Base-by-base conservation (phyloP, 2,888 invertebrate species). In the Acanthococcus lagerstroemiae region DNA sequence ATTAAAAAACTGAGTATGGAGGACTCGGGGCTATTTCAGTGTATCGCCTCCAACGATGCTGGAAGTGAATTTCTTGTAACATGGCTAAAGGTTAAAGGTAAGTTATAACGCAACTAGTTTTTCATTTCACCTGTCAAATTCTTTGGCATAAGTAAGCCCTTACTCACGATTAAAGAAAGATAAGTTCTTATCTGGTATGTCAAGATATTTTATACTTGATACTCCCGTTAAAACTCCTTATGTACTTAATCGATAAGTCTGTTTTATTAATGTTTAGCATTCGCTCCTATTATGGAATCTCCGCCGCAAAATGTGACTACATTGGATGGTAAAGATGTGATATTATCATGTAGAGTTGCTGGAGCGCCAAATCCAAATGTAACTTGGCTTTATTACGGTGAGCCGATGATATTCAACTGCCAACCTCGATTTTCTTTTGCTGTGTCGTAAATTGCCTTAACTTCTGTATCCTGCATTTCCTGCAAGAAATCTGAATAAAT, bases 11-110 rank as follows among this genome's bases (percentile, higher is more conserved):
- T 95, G 50, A 82, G 84, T 71, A 86, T 90, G 77, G 84, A 85
- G 69, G 94, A 95, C 77, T 87, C 90, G 69, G 96, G 95, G 55
- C 88, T 96, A 82, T 96, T 90, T 75, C 96, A 97, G 76, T 97
- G 97, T 76, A 84, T 95, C 72, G 93, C 92, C 0, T 81, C 80
- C 65, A 97, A 95, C 75, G 86, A 86, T 72, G 96, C 91, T 1
- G 97, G 96, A 12, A 90, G 93, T 76, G 85, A 87, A 63, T 90
- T 91, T 4, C 84, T 87, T 69, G 88, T 88, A 71, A 91, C 94
- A 1, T 95, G 94, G 94, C 79, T 95, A 50, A 87, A 88, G 79
- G 93, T 95, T 26, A 94, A 93, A 84, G 94, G 95, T 95, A 81
- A 88, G 92, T 85, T 37, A 3, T 15, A n/a, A n/a, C n/a, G n/a